A percentile compares a stretch with the other conserved stretches of the same genome.
phyloP scores from a whole-genome alignment of 2,797 vertebrate genomes.

The Myotis planiceps region DNA sequence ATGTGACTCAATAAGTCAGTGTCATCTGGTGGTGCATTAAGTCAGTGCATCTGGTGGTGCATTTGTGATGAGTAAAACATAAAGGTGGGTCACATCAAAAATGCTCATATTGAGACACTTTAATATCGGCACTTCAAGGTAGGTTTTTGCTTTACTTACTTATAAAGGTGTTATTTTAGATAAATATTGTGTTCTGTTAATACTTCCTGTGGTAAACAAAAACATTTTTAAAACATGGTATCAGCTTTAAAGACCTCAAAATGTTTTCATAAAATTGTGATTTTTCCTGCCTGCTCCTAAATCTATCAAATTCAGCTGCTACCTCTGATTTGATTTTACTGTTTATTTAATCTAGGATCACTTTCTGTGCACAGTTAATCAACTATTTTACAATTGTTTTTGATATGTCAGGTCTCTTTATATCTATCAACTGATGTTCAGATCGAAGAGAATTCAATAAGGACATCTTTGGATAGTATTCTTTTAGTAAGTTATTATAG shows the following conservation, averaged over 20 bases:
- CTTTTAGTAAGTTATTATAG: conserved; percentile 48
- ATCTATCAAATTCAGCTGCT: conserved; percentile 35
- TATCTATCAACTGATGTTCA: not conserved
- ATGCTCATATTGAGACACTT: not conserved
- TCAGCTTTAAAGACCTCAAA: not conserved
- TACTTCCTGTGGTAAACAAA: not conserved
- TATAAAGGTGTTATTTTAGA: conserved; percentile 27
- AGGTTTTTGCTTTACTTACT: not conserved
- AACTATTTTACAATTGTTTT: not conserved
- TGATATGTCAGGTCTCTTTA: not conserved
- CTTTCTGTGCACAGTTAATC: not conserved
- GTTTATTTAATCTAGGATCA: not conserved
- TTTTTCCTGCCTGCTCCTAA: not conserved
- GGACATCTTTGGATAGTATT: not conserved
- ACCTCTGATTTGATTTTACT: not conserved
- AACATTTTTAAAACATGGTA: not conserved
- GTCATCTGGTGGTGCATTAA: not conserved
- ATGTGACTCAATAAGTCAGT: not conserved
- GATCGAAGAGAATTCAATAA: conserved; percentile 48
- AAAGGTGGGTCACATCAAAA: not conserved
- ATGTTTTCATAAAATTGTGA: conserved; percentile 10
- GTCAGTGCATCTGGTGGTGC: not conserved
- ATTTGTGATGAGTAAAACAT: not conserved
- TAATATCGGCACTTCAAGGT: not conserved
- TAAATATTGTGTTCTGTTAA: not conserved